Evolutionary conservation across 2,888 invertebrate genomes (phyloP).

Genomic region (Nemurella pictetii): DNA sequence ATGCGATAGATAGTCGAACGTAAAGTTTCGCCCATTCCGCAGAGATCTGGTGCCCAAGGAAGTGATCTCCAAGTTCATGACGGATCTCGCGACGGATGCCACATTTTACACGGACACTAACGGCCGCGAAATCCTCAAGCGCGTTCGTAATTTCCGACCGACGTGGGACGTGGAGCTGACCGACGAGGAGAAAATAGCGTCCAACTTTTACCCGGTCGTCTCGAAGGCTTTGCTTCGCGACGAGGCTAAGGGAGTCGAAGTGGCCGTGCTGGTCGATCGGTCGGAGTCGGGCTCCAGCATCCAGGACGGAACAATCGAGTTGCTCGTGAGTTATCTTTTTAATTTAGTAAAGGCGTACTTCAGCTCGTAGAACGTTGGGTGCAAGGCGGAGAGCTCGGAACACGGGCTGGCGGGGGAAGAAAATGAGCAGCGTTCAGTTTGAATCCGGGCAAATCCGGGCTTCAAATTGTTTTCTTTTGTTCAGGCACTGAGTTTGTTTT

Average conservation of each 20-base stretch:
- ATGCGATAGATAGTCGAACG: no score
- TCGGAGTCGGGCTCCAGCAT: constrained; percentile 65
- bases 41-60: constrained; percentile 62
- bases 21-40: no score
- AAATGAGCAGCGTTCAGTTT: no score
- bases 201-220: constrained; percentile 77
- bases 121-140: constrained; percentile 67
- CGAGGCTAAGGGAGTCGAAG: constrained; percentile 49
- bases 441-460: no score
- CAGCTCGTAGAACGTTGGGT: not conserved
- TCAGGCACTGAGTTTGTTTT: no score
- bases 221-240: constrained; percentile 63
- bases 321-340: constrained; percentile 59
- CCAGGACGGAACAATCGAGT: constrained; percentile 62
- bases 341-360: not conserved
- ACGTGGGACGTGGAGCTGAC: constrained; percentile 56
- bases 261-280: constrained; percentile 65
- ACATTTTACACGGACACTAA: constrained; percentile 79
- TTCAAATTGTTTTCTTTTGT: no score
- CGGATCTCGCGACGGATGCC: constrained; percentile 58
- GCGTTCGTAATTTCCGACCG: constrained; percentile 61
- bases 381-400: not conserved
- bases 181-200: constrained; percentile 59
- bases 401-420: not conserved
- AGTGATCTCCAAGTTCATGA: constrained; percentile 66